Base-by-base conservation (phyloP, 2,113 vertebrate genomes). In the Actenoides lindsayi region DNA sequence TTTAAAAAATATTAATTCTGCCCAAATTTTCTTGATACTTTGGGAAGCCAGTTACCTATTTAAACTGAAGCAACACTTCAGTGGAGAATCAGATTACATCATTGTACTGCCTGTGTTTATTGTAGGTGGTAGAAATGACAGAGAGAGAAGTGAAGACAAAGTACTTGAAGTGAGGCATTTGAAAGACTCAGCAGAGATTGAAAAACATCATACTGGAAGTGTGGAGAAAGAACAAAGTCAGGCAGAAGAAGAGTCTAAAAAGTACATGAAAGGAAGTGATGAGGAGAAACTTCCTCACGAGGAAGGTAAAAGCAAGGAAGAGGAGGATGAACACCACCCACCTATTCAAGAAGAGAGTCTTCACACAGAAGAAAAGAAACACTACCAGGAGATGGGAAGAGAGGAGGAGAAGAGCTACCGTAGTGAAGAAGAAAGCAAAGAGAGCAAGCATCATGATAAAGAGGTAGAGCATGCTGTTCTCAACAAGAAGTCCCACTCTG, bases 51-150 rank as follows among this genome's bases (percentile, higher is more conserved):
- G 6, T 48, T 37, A 12, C 8, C 7, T 50, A 13, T 50, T 73
- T 69, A 53, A 67, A 41, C 25, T 51, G 51, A 85, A 74, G 5
- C 37, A 53, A 60, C 1, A 2, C 15, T 39, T 75, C 24, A 41
- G 24, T 14, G 35, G 44, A 67, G 51, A 59, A 37, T 6, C 56
- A 56, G 60, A 23, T 91, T 64, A 42, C 17, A 76, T 71, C 78
- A 69, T 92, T 57, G 1, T 21, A 33, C 76, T 73, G 44, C 50
- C 93, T 60, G 78, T 96, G 91, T 74, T 89, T 89, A 31, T 92
- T 95, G 28, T 33, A 99, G 99, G 98, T 91, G 93, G 97, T 60
- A 98, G 97, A 96, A 98, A 98, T n/a, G 92, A 95, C 59, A 94
- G 96, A 83, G 91, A 97, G 74, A 93, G 71, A 24, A 98, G 97